Percentiles rank a stretch among this genome's conserved stretches.
These are phyloP conservation scores for Caenorhabditis sp. DNA, from an alignment of 2,888 invertebrate genomes.

Conservation along the genomic window DNA sequence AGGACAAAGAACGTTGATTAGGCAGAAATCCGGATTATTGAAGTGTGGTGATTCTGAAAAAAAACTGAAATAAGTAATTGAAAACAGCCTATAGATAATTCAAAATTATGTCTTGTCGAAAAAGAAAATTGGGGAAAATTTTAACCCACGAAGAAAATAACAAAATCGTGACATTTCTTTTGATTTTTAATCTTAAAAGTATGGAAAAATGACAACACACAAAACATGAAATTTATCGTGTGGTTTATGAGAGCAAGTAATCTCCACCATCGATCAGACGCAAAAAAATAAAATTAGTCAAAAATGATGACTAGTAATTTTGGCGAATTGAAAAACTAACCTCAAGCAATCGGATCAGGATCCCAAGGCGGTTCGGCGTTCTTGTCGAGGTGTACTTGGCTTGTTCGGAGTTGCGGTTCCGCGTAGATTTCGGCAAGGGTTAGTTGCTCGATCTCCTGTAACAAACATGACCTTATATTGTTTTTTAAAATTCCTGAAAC, in stretches of 20 bases:
- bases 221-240: too few relatives aligned
- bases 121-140: too few relatives aligned
- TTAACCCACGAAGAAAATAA: too few relatives aligned
- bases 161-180: too few relatives aligned
- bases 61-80: too few relatives aligned
- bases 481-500: slow-evolving; percentile 15
- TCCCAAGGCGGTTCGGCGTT: slow-evolving; percentile 64
- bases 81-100: too few relatives aligned
- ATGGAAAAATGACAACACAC: too few relatives aligned
- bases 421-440: slow-evolving; percentile 34
- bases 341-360: slow-evolving; percentile 57
- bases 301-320: background rate
- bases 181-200: too few relatives aligned
- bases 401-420: slow-evolving; percentile 48
- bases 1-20: slow-evolving; percentile 20
- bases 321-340: slow-evolving; percentile 6
- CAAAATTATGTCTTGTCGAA: too few relatives aligned
- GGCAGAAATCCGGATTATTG: slow-evolving; percentile 2
- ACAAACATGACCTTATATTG: background rate
- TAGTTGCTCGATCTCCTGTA: slow-evolving; percentile 29
- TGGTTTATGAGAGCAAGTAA: too few relatives aligned
- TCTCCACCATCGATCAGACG: too few relatives aligned
- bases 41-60: background rate
- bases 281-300: background rate
- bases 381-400: slow-evolving; percentile 55